phyloP scores from a whole-genome alignment of 2,888 invertebrate genomes.

The Eumerus sabulonum region DNA sequence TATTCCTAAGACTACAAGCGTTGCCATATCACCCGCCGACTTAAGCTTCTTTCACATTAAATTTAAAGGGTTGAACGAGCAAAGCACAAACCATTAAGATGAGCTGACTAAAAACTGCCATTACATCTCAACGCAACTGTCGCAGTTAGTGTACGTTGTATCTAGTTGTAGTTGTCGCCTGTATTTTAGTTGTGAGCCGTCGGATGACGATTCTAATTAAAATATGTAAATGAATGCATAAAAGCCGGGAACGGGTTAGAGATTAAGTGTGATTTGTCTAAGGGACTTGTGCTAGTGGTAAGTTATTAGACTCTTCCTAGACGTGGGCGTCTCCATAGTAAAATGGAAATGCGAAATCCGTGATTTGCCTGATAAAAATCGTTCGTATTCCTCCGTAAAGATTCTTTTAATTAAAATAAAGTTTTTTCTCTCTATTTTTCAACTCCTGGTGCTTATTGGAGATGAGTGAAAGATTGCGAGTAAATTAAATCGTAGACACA shows the following conservation, averaged over 20 bases:
- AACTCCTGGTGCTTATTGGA: no score
- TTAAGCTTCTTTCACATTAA: slow-evolving; percentile 25
- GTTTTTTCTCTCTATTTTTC: no score
- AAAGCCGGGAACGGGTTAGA: slow-evolving; percentile 3
- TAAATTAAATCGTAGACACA: no score
- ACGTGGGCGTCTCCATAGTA: neutral
- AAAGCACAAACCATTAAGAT: slow-evolving; percentile 18
- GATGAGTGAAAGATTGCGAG: no score
- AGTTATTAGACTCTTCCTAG: slow-evolving; percentile 33
- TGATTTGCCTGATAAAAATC: slow-evolving; percentile 36
- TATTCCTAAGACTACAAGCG: neutral
- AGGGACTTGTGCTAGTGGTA: slow-evolving; percentile 22
- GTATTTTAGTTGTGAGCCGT: neutral
- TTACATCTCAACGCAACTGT: slow-evolving; percentile 3
- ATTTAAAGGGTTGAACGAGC: slow-evolving; percentile 38
- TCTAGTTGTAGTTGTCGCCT: neutral
- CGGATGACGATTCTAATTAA: slow-evolving; percentile 69
- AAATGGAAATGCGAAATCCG: neutral
- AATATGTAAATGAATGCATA: slow-evolving; percentile 70
- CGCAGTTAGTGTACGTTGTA: no score
- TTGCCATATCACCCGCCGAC: slow-evolving; percentile 6
- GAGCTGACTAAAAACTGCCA: slow-evolving; percentile 19
- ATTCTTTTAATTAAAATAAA: no score
- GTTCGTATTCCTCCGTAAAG: slow-evolving; percentile 14
- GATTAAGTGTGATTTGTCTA: slow-evolving; percentile 69